phyloP scores from a whole-genome alignment of 2,113 vertebrate species.

The Rhinolophus ferrumequinum region DNA sequence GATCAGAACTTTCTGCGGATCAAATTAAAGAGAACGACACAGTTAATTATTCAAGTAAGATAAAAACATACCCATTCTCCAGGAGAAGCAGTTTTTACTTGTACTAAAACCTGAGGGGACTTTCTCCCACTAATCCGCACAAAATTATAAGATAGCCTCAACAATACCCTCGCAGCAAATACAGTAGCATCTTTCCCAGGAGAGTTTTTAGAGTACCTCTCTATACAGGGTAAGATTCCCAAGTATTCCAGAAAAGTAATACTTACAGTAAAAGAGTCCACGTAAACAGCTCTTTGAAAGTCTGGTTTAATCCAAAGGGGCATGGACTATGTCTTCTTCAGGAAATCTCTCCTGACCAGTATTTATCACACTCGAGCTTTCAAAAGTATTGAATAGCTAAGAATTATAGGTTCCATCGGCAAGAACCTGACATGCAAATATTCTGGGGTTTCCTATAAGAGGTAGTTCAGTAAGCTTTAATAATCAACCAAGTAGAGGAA shows the following conservation, averaged over 20 bases:
- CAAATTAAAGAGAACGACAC: constrained; percentile 25
- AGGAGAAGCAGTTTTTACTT: neutral
- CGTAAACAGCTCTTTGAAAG: neutral
- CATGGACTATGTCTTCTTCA: neutral
- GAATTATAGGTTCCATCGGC: neutral
- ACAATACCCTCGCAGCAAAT: neutral
- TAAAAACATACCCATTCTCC: neutral
- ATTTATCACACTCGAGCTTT: neutral
- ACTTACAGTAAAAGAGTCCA: neutral
- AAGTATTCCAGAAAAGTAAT: constrained; percentile 7
- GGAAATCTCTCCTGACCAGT: neutral
- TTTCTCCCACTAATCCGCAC: neutral
- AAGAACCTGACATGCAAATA: neutral
- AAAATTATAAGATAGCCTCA: neutral
- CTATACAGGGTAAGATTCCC: neutral
- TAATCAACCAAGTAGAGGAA: constrained; percentile 28
- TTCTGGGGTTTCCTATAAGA: neutral
- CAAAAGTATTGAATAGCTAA: constrained; percentile 7
- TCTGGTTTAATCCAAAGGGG: constrained; percentile 19
- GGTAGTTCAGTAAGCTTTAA: neutral
- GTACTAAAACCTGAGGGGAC: neutral
- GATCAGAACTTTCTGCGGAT: neutral
- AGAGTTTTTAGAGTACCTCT: neutral
- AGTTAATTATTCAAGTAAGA: constrained; percentile 18
- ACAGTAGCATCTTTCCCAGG: neutral